A percentile compares a stretch with the other conserved stretches of the same genome.
These are phyloP conservation scores for Euwallacea similis DNA, from an alignment of 1,140 invertebrate species.

Conservation along the genomic window DNA sequence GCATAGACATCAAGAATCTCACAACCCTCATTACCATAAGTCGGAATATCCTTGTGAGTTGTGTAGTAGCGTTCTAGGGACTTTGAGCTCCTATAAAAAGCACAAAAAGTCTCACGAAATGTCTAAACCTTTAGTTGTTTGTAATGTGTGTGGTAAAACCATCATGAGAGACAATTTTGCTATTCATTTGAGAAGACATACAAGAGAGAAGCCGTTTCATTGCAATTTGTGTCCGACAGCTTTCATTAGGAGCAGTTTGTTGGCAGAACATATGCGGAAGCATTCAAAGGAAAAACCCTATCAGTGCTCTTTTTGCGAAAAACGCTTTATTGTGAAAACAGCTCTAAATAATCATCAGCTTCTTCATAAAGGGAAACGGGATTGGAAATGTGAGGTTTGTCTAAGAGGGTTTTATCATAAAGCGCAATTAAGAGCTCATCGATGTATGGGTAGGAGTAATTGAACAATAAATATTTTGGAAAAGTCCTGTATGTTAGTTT, in stretches of 20 bases:
- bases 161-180: background rate
- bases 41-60: background rate
- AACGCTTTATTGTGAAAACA: background rate
- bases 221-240: background rate
- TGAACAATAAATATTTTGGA: too few species aligned
- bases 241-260: background rate
- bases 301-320: background rate
- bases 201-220: background rate
- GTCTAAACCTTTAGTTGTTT: background rate
- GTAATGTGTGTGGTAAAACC: background rate
- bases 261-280: background rate
- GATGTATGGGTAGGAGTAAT: too few species aligned
- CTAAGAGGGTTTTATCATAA: too few species aligned
- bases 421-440: too few species aligned
- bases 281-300: conserved; percentile 5
- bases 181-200: background rate
- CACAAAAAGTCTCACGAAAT: background rate
- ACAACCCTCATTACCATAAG: conserved; percentile 7
- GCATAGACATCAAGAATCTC: conserved; percentile 25
- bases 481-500: too few species aligned
- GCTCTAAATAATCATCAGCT: too few species aligned
- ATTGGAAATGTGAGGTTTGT: too few species aligned
- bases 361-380: too few species aligned
- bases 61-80: conserved; percentile 19
- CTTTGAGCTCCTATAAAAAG: conserved; percentile 1